Evolutionary conservation across 2,888 invertebrate genomes (phyloP), one percentile per base, ranked within the genome.

Genomic region (Standfussiana lucernea): DNA sequence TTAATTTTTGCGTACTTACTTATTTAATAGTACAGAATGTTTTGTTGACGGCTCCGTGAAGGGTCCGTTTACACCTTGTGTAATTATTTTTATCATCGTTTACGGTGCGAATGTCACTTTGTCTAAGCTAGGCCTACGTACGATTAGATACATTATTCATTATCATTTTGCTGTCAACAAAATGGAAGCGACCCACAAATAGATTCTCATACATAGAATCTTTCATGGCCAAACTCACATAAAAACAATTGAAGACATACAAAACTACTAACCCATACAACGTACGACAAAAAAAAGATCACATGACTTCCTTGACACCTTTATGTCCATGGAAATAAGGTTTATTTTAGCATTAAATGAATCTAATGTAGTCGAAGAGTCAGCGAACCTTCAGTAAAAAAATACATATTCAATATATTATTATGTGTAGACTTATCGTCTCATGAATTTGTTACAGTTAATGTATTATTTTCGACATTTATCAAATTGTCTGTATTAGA

Each of bases 191-290:
- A 45, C 6, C 21, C 70, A 69, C 24, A 72, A 50, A 61, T 32
- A 81, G 21, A 42, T 35, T 50, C 15, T 18, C 50, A 37, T 21
- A 61, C 15, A 45, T 45, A 69, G 50, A 59, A 47, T 47, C 67
- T 53, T 80, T 70, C 28, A 61, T 64, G 42, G 37, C 18, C 28
- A 21, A 37, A 47, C 13, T 32, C 28, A 18, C 42, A 67, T 68
- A 83, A 78, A 86, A 84, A 87, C 73, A 61, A 64, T 50, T 61
- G 67, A 82, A 82, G 84, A 84, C 86, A 86, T 74, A 89, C 72
- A 87, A 71, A 86, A 86, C 88, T 85, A 88, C 83, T 90, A 87
- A 89, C 90, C 88, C 67, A 89, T 65, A 82, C 66, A 15, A 47
- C 0, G 13, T 71, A 59, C 56, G n/a, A 56, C 45, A 75, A 75